Base-by-base conservation (phyloP, 2,113 vertebrate genomes). In the Bagarius yarrelli region DNA sequence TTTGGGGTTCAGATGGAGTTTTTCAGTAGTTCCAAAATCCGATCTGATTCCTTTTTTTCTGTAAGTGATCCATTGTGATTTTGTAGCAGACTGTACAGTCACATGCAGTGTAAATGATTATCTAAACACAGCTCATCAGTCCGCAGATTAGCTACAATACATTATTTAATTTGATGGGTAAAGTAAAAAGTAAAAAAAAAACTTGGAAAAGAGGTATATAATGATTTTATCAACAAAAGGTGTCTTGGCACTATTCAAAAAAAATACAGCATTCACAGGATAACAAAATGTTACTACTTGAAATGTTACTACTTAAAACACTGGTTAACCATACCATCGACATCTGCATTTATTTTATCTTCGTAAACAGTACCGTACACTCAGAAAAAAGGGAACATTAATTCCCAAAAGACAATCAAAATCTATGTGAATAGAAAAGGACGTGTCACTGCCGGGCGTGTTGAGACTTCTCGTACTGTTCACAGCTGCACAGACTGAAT, bases 381-480 rank as follows among this genome's bases (percentile, higher is more conserved):
- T 57, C 3, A 52, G 6, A 21, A 25, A 32, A 34, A 74, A 40
- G 47, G 32, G n/a, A 30, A 30, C 44, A 80, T 71, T 61, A 47
- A 59, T 52, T 72, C 27, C 32, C 32, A 50, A 66, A 66, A 83
- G 53, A 80, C 81, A 76, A 76, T 77, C 32, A 52, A 19, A 27
- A 53, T 34, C 64, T 57, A 64, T 79, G 61, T 74, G 69, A 79
- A 47, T 70, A 63, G 76, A 69, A 70, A 25, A 73, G 75, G 73
- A 63, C 53, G 57, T 76, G 77, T 85, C 18, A 77, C 3, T 47
- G 9, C 21, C 40, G 52, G 81, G 50, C 78, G 4, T 77, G 81
- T 77, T 83, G 72, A 83, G 77, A 83, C 84, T 57, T 67, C 44
- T 76, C 27, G 61, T 64, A 63, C 70, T 82, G 56, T 78, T 71